Conservation (phyloP, 2,797 vertebrate species). For the Microcaecilia unicolor region DNA sequence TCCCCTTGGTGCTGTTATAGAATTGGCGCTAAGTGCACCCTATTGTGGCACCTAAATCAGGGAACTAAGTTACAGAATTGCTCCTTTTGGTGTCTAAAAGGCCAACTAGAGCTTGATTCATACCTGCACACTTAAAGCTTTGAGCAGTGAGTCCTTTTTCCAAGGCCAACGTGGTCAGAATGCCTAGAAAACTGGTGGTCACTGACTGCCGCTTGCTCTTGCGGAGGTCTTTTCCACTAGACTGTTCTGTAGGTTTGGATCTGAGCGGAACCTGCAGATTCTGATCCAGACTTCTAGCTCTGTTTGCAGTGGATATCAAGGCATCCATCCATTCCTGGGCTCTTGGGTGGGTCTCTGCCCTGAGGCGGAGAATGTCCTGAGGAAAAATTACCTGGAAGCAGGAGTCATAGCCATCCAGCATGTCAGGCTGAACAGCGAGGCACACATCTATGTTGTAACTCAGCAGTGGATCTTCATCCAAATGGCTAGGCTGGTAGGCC, state of each 20-base stretch:
- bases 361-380: constrained; percentile 72
- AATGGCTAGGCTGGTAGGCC: constrained; percentile 76
- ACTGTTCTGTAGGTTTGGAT: constrained; percentile 47
- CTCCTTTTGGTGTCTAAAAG: too few relatives aligned
- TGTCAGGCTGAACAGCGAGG: constrained; percentile 65
- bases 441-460: constrained; percentile 72
- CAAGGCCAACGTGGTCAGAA: constrained; percentile 84
- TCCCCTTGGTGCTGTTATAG: too few relatives aligned
- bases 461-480: constrained; percentile 73
- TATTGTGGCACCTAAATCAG: too few relatives aligned
- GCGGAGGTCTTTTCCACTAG: constrained; percentile 57
- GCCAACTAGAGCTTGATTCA: constrained; percentile 26
- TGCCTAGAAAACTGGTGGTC: constrained; percentile 94
- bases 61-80: too few relatives aligned
- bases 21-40: too few relatives aligned
- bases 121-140: constrained; percentile 97
- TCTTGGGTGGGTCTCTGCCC: constrained; percentile 67
- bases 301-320: constrained; percentile 57
- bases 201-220: constrained; percentile 85
- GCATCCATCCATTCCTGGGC: constrained; percentile 86
- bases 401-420: constrained; percentile 56
- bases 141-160: constrained; percentile 94
- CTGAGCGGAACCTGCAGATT: constrained; percentile 45
- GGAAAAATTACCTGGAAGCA: constrained; percentile 81
- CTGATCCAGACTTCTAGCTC: constrained; percentile 46